Base-by-base conservation (phyloP, 2,113 vertebrate genomes). In the Paradoxurus hermaphroditus region DNA sequence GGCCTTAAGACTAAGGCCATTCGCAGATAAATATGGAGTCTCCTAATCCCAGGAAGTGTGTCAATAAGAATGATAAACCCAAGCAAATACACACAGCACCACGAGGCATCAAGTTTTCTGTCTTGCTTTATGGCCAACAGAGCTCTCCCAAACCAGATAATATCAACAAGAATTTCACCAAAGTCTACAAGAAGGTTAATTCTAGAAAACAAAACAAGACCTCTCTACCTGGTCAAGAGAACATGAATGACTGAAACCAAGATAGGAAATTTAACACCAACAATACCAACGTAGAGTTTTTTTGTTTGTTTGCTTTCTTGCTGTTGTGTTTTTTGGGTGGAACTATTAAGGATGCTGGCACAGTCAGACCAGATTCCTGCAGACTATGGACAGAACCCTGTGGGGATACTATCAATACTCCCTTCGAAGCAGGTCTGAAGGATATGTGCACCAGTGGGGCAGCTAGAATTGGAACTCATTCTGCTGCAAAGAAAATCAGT, bases 51-150 rank as follows among this genome's bases (percentile, higher is more conserved):
- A 59, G 25, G 4, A 51, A 91, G 0, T 19, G 21, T 51, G 7
- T 53, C 79, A 23, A 29, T 85, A 65, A 90, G 16, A 96, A 78
- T 62, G 13, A 78, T 65, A 89, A 95, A 51, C 7, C 8, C 46
- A 18, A 59, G 21, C 11, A 94, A 88, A 84, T 51, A 12, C 62
- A 75, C 4, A 53, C 6, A 63, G 6, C 2, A n/a, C 14, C 14
- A 7, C 6, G 7, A 83, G 31, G 7, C 34, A 75, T 18, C 23
- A 92, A 8, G 7, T 92, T 82, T 39, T 86, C 51, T 82, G 11
- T 23, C 6, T 70, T 83, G 49, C 4, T 83, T 90, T 94, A 51
- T 78, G 77, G 10, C 11, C 56, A 67, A 65, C 49, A 68, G 44
- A 91, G 23, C 10, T 49, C 27, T 10, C 44, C 29, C 29, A 86